Percentiles rank a stretch among this genome's conserved stretches.
Conservation (phyloP, 2,888 invertebrate species). For the Ectemnius continuus region DNA sequence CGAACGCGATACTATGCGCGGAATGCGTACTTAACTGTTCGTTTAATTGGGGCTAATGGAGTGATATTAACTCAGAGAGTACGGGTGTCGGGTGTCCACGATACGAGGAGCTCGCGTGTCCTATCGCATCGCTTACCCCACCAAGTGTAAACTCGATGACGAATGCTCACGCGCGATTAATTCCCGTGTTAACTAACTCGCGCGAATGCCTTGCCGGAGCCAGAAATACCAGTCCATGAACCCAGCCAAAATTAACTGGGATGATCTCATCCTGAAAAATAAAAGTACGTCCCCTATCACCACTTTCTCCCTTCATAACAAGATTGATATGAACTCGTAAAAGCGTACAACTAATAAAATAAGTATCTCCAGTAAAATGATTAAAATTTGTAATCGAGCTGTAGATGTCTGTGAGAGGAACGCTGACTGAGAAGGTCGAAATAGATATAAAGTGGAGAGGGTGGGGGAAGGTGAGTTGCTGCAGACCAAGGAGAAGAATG, state of each 20-base stretch:
- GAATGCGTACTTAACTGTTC: conserved; percentile 70
- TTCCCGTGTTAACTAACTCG: not conserved
- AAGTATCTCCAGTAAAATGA: too few relatives aligned
- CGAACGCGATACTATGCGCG: conserved; percentile 63
- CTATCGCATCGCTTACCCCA: not conserved
- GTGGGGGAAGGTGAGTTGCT: not conserved
- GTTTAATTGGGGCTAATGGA: conserved; percentile 76
- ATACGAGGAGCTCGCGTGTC: not conserved
- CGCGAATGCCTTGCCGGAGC: not conserved
- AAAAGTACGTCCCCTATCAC: too few relatives aligned
- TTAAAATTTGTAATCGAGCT: too few relatives aligned
- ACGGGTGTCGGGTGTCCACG: conserved; percentile 60
- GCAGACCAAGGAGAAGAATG: conserved; percentile 25
- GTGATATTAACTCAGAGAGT: conserved; percentile 71
- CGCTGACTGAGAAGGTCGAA: not conserved
- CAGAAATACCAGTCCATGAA: too few relatives aligned
- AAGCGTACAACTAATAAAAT: too few relatives aligned
- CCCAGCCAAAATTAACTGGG: not conserved
- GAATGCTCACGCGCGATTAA: conserved; percentile 9
- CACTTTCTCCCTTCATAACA: too few relatives aligned
- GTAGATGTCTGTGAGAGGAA: too few relatives aligned
- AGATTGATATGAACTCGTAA: too few relatives aligned
- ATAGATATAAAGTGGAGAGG: not conserved
- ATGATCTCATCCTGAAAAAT: too few relatives aligned
- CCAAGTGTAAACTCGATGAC: not conserved